Base-by-base conservation (phyloP, 2,797 vertebrate species). In the Callimico goeldii region DNA sequence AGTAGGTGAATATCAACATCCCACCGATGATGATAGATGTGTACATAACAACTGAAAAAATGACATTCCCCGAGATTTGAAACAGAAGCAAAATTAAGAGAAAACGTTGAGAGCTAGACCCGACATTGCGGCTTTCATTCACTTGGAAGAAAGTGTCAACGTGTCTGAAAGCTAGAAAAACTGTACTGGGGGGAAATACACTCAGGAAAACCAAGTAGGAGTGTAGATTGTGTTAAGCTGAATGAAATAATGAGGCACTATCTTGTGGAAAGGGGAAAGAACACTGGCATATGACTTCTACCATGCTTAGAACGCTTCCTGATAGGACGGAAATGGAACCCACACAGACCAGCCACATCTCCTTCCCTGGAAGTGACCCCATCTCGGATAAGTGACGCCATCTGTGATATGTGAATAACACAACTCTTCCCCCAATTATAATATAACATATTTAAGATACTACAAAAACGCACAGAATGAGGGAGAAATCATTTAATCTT, bases 341-440 rank as follows among this genome's bases (percentile, higher is more conserved):
- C 72, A 36, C 84, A 77, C 52, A 28, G 58, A 76, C 70, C 50
- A 70, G 92, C 57, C 77, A 83, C 7, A 13, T 48, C 64, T 93
- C 67, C 92, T 93, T 94, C 55, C 80, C 94, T 58, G 82, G 91
- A 96, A 86, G 85, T 90, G 94, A 95, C 82, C 75, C 94, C 87
- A 92, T n/a, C 39, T 87, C 90, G 72, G 83, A 87, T 76, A 48
- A 39, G 79, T 81, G 48, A 81, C n/a, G n/a, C n/a, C n/a, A 72
- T 72, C n/a, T 39, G 4, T 6, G 67, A 72, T 5, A 24, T 46
- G 55, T 94, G 64, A 90, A 91, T 57, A 94, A 48, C 83, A 36
- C 26, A 50, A 52, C 13, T 67, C 20, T 86, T 94, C 70, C 67
- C 39, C 82, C 9, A 3, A 30, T 73, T 87, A 84, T 33, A 92